phyloP scores from a whole-genome alignment of 2,888 invertebrate genomes.

The Nymphalis urticae region DNA sequence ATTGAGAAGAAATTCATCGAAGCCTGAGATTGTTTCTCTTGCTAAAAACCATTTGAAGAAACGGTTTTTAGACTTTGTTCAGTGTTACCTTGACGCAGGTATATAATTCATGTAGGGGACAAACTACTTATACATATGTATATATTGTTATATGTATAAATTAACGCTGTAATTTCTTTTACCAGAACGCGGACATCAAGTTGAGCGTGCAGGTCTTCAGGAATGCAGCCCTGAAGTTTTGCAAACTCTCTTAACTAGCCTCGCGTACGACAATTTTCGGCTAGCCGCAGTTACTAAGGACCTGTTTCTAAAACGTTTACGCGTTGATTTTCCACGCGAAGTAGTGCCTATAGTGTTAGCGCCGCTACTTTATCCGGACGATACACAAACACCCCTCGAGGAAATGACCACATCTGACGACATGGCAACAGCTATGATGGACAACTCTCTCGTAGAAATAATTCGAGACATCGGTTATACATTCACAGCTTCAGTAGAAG shows the following conservation, averaged over 20 bases:
- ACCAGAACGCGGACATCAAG: constrained; percentile 84
- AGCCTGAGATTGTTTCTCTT: constrained; percentile 86
- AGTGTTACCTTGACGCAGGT: constrained; percentile 93
- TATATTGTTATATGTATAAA: no score
- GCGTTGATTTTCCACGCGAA: constrained; percentile 93
- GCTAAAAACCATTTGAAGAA: constrained; percentile 90
- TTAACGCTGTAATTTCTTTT: constrained; percentile 35
- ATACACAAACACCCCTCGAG: constrained; percentile 84
- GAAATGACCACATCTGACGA: constrained; percentile 84
- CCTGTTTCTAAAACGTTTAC: constrained; percentile 89
- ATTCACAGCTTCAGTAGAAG: constrained; percentile 92
- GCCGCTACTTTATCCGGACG: constrained; percentile 92
- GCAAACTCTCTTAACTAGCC: constrained; percentile 87
- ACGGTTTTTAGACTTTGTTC: constrained; percentile 91
- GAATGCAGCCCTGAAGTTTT: constrained; percentile 95
- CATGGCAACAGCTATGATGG: constrained; percentile 84
- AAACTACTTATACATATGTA: background rate
- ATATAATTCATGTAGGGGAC: constrained; percentile 39
- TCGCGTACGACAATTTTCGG: constrained; percentile 83
- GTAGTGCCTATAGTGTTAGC: constrained; percentile 94
- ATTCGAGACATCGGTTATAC: constrained; percentile 95
- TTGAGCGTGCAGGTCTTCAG: constrained; percentile 91
- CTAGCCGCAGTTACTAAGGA: constrained; percentile 88
- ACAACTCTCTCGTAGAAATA: constrained; percentile 91
- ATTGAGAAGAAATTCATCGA: constrained; percentile 89